Percentiles rank a stretch among this genome's conserved stretches.
These are phyloP conservation scores for Timema podura DNA, from an alignment of 2,888 invertebrate species.

Conservation along the genomic window DNA sequence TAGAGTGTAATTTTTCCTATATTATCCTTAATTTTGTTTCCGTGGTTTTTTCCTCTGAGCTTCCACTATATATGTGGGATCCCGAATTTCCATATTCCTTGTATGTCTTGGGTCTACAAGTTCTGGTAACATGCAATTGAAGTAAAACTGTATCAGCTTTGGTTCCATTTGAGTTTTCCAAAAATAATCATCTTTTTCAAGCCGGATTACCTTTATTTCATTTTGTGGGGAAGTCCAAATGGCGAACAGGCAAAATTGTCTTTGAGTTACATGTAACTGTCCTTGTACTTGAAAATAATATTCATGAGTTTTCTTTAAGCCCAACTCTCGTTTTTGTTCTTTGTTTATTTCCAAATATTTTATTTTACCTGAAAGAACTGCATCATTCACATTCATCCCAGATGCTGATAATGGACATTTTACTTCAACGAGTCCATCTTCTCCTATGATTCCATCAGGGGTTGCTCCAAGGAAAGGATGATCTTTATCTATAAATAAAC, in stretches of 20 bases:
- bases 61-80: neutral
- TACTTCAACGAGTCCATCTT: slow-evolving; percentile 33
- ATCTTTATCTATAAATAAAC: slow-evolving; percentile 35
- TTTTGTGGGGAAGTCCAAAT: neutral
- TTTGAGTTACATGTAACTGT: slow-evolving; percentile 19
- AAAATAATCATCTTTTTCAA: slow-evolving; percentile 12
- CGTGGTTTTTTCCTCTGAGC: neutral
- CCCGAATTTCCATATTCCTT: slow-evolving; percentile 1
- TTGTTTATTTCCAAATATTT: neutral
- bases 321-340: no score
- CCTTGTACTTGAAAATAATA: slow-evolving; percentile 22
- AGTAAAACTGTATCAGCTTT: neutral
- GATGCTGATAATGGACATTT: slow-evolving; percentile 32
- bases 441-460: slow-evolving; percentile 33
- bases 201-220: neutral
- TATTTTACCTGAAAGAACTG: slow-evolving; percentile 18
- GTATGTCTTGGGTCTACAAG: neutral
- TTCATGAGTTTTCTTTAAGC: no score
- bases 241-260: slow-evolving; percentile 7
- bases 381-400: slow-evolving; percentile 23
- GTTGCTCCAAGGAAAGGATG: slow-evolving; percentile 31
- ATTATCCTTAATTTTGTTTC: neutral
- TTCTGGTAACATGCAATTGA: slow-evolving; percentile 11
- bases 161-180: neutral
- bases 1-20: no score